Conservation (phyloP, 2,888 invertebrate genomes). For the Dorcus hopei region DNA sequence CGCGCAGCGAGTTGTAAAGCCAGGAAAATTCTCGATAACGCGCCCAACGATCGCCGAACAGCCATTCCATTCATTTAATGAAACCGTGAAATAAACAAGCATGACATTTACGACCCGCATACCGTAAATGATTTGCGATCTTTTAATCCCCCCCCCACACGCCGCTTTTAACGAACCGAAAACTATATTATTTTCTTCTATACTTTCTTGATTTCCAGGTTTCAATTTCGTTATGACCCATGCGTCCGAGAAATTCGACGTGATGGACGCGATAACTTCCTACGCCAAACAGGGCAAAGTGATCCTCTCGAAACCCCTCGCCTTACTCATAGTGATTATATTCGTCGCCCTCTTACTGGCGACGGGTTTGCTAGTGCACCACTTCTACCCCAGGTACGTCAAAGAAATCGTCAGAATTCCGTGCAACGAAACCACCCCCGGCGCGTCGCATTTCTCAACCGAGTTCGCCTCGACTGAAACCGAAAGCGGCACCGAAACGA, state of each 20-base stretch:
- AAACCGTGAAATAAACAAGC: too few relatives aligned
- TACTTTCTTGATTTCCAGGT: constrained; percentile 3
- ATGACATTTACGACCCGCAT: too few relatives aligned
- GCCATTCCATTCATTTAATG: too few relatives aligned
- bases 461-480: constrained; percentile 1
- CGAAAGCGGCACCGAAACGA: constrained; percentile 4
- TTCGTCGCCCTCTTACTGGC: constrained; percentile 65
- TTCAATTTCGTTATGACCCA: constrained; percentile 30
- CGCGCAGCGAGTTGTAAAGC: too few relatives aligned
- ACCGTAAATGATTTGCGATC: too few relatives aligned
- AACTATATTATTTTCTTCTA: too few relatives aligned
- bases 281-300: constrained; percentile 63
- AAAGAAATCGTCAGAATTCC: constrained; percentile 1
- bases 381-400: constrained; percentile 58
- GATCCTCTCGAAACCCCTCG: constrained; percentile 63
- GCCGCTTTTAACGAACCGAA: too few relatives aligned
- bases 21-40: too few relatives aligned
- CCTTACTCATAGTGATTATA: constrained; percentile 59
- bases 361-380: constrained; percentile 73
- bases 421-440: constrained; percentile 9
- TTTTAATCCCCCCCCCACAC: too few relatives aligned
- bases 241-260: constrained; percentile 31
- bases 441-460: neutral
- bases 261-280: constrained; percentile 46
- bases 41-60: too few relatives aligned